These are phyloP conservation scores for Poecile montanus DNA, from an alignment of 2,797 vertebrate species.

Conservation along the genomic window DNA sequence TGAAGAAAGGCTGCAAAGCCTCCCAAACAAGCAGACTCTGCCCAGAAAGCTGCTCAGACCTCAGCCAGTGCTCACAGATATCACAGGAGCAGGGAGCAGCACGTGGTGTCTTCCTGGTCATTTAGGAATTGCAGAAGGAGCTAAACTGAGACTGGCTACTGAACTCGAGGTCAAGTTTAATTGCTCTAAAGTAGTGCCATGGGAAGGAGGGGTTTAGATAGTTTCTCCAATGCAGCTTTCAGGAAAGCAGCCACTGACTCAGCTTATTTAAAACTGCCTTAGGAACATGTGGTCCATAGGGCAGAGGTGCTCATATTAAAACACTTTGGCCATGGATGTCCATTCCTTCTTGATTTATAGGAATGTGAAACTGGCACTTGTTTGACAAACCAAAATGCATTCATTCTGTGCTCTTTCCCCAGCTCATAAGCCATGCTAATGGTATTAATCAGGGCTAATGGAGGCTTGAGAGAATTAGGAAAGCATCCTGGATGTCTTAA, in stretches of 20 bases:
- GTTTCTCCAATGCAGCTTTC: neutral
- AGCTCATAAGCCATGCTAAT: conserved; percentile 25
- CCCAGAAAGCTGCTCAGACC: neutral
- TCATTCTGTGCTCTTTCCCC: neutral
- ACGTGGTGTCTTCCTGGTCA: neutral
- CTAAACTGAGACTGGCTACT: neutral
- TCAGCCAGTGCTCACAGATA: fast-evolving
- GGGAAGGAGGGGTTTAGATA: neutral
- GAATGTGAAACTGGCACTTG: neutral
- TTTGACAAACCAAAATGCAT: neutral
- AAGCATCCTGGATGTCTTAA: conserved; percentile 4
- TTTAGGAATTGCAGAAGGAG: neutral
- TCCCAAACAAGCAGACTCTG: neutral
- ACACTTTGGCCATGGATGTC: neutral
- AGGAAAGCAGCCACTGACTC: neutral
- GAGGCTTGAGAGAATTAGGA: conserved; percentile 43
- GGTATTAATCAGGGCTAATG: conserved; percentile 51
- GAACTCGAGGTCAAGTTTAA: neutral
- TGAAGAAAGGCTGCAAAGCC: neutral
- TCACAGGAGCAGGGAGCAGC: neutral
- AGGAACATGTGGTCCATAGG: neutral
- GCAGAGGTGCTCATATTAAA: neutral
- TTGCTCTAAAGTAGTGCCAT: neutral
- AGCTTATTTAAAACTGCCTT: neutral
- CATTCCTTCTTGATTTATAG: neutral